Evolutionary conservation across 2,113 vertebrate genomes (phyloP).

Genomic region (Brachyhypopomus occidentalis): DNA sequence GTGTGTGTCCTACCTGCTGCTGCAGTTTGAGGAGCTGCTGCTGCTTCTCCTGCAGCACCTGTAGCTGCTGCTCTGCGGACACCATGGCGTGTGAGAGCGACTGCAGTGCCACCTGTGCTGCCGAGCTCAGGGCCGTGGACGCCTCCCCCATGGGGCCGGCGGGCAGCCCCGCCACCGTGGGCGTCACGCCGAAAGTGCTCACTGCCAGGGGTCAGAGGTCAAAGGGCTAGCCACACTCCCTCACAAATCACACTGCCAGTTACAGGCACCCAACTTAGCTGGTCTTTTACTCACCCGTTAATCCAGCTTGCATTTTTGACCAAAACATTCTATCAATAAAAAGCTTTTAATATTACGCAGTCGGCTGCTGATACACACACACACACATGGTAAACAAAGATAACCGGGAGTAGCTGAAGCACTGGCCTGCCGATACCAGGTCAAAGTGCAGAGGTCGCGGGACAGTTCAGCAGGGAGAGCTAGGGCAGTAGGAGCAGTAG

Average conservation of each 20-base stretch:
- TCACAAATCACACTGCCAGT: background rate
- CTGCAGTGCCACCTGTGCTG: slow-evolving; percentile 98
- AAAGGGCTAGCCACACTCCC: background rate
- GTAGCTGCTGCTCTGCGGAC: slow-evolving; percentile 98
- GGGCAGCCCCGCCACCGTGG: slow-evolving; percentile 89
- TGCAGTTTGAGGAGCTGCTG: slow-evolving; percentile 99
- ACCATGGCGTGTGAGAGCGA: slow-evolving; percentile 99
- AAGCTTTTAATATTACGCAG: too few relatives aligned
- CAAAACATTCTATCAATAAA: too few relatives aligned
- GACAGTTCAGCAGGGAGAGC: background rate
- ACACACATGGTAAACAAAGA: too few relatives aligned
- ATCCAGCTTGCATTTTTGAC: too few relatives aligned
- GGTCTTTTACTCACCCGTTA: too few relatives aligned
- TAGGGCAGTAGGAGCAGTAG: background rate
- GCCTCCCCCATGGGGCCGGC: slow-evolving; percentile 93
- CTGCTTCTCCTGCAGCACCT: slow-evolving; percentile 99
- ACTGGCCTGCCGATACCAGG: background rate
- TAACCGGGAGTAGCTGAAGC: too few relatives aligned
- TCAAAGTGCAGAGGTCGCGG: background rate
- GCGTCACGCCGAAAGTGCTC: slow-evolving; percentile 97
- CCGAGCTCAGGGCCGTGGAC: slow-evolving; percentile 95
- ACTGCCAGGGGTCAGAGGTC: slow-evolving; percentile 73
- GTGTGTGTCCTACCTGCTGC: slow-evolving; percentile 88
- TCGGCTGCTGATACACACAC: too few relatives aligned
- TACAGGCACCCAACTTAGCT: too few relatives aligned